Evolutionary conservation across 1,140 invertebrate species (phyloP).

Genomic region (Homalodisca vitripennis): DNA sequence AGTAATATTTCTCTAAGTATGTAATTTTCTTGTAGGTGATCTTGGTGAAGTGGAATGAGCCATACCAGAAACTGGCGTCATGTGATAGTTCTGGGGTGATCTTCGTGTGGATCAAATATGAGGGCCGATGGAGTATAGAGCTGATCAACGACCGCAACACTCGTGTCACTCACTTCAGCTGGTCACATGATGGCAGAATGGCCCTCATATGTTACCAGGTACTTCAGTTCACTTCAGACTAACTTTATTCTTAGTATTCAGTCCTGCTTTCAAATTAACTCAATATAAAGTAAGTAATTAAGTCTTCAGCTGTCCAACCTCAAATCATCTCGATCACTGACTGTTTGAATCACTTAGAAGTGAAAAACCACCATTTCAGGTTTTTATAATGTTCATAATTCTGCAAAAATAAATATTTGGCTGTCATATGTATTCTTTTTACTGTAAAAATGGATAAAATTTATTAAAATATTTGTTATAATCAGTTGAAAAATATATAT

Average conservation of each 20-base stretch:
- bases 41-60: constrained; percentile 97
- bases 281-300: no score
- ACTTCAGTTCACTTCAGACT: constrained; percentile 38
- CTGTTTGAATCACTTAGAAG: no score
- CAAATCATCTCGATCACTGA: no score
- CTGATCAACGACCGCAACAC: constrained; percentile 97
- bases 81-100: constrained; percentile 98
- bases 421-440: no score
- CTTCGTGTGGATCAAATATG: constrained; percentile 99
- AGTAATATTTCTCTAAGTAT: no score
- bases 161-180: constrained; percentile 94
- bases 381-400: no score
- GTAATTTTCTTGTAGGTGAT: constrained; percentile 92
- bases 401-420: no score
- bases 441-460: no score
- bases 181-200: constrained; percentile 98
- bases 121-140: constrained; percentile 98
- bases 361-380: no score
- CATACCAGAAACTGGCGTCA: constrained; percentile 96
- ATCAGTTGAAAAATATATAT: no score
- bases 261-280: not conserved
- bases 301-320: no score
- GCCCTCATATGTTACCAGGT: constrained; percentile 97
- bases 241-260: not conserved
- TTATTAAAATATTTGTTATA: no score